Conservation (phyloP, 2,888 invertebrate species). For the Onthophagus sagittarius region DNA sequence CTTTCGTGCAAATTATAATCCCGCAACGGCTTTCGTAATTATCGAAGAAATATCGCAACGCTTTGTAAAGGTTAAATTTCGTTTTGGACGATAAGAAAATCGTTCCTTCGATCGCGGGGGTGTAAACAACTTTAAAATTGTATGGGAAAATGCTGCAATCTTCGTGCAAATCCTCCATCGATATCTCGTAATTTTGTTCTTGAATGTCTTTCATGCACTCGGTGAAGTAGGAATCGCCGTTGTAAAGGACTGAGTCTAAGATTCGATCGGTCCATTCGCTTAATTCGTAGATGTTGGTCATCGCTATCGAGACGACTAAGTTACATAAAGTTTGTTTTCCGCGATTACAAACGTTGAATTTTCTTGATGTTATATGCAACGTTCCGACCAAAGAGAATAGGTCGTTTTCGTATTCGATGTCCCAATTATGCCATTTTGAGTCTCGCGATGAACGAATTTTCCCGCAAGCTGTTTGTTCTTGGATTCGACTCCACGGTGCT, state of each 20-base stretch:
- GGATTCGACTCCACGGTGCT: slow-evolving; percentile 43
- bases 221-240: slow-evolving; percentile 57
- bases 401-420: slow-evolving; percentile 64
- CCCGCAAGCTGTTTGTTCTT: slow-evolving; percentile 34
- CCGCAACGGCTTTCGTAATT: slow-evolving; percentile 52
- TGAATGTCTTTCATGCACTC: slow-evolving; percentile 51
- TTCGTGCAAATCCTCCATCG: slow-evolving; percentile 54
- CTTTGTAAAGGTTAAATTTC: slow-evolving; percentile 62
- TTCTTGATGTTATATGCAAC: slow-evolving; percentile 57
- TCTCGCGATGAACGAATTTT: slow-evolving; percentile 33
- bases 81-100: slow-evolving; percentile 56
- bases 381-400: slow-evolving; percentile 67
- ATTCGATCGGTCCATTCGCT: slow-evolving; percentile 62
- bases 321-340: slow-evolving; percentile 57
- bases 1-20: slow-evolving; percentile 54
- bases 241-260: slow-evolving; percentile 59
- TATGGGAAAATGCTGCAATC: slow-evolving; percentile 58
- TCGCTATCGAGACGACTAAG: slow-evolving; percentile 46
- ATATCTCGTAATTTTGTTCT: slow-evolving; percentile 56
- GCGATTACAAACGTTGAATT: slow-evolving; percentile 54
- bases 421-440: slow-evolving; percentile 61
- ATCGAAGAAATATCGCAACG: slow-evolving; percentile 57
- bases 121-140: slow-evolving; percentile 55
- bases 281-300: slow-evolving; percentile 57
- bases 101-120: slow-evolving; percentile 58